A percentile compares a stretch with the other conserved stretches of the same genome.
These are phyloP conservation scores for Drosophila testacea DNA, from an alignment of 2,888 invertebrate species.

Conservation along the genomic window DNA sequence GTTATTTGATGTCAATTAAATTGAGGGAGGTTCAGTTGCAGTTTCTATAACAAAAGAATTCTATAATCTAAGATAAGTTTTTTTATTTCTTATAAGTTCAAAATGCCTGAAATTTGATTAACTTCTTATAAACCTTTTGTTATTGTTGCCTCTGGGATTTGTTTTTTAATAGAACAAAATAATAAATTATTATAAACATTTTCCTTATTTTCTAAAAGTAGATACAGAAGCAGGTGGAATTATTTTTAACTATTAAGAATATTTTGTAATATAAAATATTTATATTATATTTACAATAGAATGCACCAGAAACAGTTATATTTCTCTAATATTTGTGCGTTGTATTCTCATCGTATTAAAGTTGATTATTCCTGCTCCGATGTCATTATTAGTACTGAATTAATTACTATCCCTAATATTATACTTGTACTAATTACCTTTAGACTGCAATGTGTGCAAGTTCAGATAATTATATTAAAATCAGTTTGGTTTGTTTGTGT, in stretches of 20 bases:
- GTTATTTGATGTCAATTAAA: slow-evolving; percentile 71
- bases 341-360: too few species aligned
- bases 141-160: background rate
- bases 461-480: slow-evolving; percentile 5
- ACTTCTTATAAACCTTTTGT: background rate
- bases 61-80: background rate
- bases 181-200: too few species aligned
- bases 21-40: background rate
- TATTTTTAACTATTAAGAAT: too few species aligned
- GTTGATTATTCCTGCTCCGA: too few species aligned
- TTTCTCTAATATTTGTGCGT: too few species aligned
- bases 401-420: background rate
- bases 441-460: background rate
- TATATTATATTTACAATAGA: too few species aligned
- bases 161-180: background rate
- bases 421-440: background rate
- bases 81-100: background rate
- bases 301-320: too few species aligned
- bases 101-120: background rate
- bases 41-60: background rate
- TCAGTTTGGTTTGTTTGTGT: slow-evolving; percentile 3
- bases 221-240: too few species aligned
- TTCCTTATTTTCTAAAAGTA: too few species aligned
- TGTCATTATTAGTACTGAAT: background rate
- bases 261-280: too few species aligned